A percentile compares a stretch with the other conserved stretches of the same genome.
phyloP scores from a whole-genome alignment of 2,797 vertebrate species.

The Aulostomus chinensis region DNA sequence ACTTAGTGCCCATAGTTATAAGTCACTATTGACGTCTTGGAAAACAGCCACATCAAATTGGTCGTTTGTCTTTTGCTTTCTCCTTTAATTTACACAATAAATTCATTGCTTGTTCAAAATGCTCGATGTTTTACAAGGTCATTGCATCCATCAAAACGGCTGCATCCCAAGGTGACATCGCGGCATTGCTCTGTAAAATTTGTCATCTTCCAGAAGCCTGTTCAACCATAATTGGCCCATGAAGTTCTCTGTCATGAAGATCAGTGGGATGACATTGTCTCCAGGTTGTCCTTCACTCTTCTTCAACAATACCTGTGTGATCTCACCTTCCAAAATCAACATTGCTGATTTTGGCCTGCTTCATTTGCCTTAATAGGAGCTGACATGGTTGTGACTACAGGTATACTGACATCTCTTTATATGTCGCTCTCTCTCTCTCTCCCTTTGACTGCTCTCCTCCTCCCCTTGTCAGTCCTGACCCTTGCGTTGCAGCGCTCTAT shows the following conservation, averaged over 20 bases:
- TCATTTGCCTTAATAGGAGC: conserved; percentile 20
- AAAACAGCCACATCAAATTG: conserved; percentile 28
- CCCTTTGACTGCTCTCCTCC: conserved; percentile 66
- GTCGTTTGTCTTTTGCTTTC: conserved; percentile 35
- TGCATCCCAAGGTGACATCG: conserved; percentile 29
- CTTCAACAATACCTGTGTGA: conserved; percentile 25
- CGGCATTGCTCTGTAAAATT: background rate
- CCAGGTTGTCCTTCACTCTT: conserved; percentile 35
- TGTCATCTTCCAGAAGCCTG: conserved; percentile 1
- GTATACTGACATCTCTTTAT: conserved; percentile 55
- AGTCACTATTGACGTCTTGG: conserved; percentile 38
- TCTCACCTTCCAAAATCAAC: conserved; percentile 28
- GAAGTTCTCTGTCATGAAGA: conserved; percentile 6
- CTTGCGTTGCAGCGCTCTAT: conserved; percentile 75
- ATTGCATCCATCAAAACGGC: conserved; percentile 23
- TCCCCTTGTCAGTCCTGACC: conserved; percentile 84
- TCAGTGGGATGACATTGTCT: conserved; percentile 22
- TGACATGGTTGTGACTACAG: conserved; percentile 40
- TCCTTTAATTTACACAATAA: conserved; percentile 28
- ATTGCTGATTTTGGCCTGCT: conserved; percentile 12
- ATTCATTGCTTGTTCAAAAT: conserved; percentile 18
- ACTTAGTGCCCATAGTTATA: conserved; percentile 34
- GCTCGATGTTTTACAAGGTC: conserved; percentile 28
- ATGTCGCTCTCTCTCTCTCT: conserved; percentile 29
- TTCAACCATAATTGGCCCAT: conserved; percentile 2